Evolutionary conservation across 1,140 invertebrate genomes (phyloP), one percentile per base, ranked within the genome.

Genomic region (Trichonephila clavata): DNA sequence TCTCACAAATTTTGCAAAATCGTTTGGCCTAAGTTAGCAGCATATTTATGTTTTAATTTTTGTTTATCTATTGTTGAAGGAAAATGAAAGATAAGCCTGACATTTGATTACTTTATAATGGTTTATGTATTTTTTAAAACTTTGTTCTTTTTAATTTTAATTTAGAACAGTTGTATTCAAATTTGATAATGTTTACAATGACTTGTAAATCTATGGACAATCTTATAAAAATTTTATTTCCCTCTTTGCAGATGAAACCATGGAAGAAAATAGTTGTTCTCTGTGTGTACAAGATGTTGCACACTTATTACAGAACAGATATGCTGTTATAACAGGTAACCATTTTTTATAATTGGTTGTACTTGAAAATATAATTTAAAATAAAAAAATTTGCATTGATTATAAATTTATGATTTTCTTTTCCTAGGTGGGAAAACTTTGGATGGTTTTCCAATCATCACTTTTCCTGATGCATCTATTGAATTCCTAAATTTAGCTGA

Each of bases 381-480:
- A 6, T 39, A 1, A 16, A 20, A 32, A 27, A 32, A 27, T 63
- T 57, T 59, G 18, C 16, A 21, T 88, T 59, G 20, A 6, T 68
- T 65, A 10, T 13, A 7, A 27, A 39, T 50, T 50, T 14, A 20
- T 27, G n/a, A 32, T 10, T 50, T 86, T 93, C 10, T 83, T 95
- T 94, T 95, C 95, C 65, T 95, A 98, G 97, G 98, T 94, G 98
- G 98, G n/a, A 98, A 98, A 96, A 98, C 98, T 14, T 96, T 97
- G 94, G 98, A 99, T 95, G 98, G 98, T 94, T 98, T 98, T 95
- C 98, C 98, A 20, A 97, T 99, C 94, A 97, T 99, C 95, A 99
- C 98, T 93, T 99, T 99, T 96, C 98, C 99, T 68, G 98, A 99
- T 96, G 89, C 86, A 14, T 95, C 95, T 24, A 97, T 97, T 95